Evolutionary conservation across 1,140 invertebrate species (phyloP).

Genomic region (Arctopsyche grandis): DNA sequence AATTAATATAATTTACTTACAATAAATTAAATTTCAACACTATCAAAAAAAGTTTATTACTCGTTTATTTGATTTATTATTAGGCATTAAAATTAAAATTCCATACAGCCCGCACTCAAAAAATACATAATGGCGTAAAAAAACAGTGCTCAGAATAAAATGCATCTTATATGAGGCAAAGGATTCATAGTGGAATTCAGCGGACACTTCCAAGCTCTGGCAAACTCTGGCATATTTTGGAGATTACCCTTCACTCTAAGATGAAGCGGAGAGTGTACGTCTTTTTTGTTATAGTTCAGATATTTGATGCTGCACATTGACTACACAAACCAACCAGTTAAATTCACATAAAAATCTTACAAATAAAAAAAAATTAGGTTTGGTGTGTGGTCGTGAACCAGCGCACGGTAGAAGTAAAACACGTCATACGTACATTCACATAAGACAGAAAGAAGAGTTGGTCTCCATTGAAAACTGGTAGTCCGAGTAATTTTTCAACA

Average conservation of each 20-base stretch:
- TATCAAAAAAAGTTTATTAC: no score
- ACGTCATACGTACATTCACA: constrained; percentile 80
- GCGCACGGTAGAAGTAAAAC: no score
- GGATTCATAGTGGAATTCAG: constrained; percentile 86
- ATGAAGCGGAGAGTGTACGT: constrained; percentile 79
- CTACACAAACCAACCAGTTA: constrained; percentile 61
- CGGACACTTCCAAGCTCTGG: constrained; percentile 81
- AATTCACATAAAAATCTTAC: constrained; percentile 36
- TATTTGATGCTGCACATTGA: constrained; percentile 82
- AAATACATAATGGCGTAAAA: no score
- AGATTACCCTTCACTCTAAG: constrained; percentile 84
- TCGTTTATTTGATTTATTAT: no score
- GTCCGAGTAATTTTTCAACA: constrained; percentile 77
- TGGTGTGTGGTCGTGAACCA: constrained; percentile 19
- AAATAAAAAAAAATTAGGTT: constrained; percentile 28
- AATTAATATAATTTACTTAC: no score
- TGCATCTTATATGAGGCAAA: constrained; percentile 72
- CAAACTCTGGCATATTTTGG: constrained; percentile 88
- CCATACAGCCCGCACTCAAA: no score
- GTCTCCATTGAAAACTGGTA: constrained; percentile 78
- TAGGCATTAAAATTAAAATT: no score
- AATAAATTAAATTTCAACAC: no score
- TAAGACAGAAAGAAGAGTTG: constrained; percentile 93
- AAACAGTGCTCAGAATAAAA: constrained; percentile 64
- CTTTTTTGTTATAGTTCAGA: constrained; percentile 73